phyloP scores from a whole-genome alignment of 2,113 vertebrate genomes.

The Chloropsis cyanopogon region DNA sequence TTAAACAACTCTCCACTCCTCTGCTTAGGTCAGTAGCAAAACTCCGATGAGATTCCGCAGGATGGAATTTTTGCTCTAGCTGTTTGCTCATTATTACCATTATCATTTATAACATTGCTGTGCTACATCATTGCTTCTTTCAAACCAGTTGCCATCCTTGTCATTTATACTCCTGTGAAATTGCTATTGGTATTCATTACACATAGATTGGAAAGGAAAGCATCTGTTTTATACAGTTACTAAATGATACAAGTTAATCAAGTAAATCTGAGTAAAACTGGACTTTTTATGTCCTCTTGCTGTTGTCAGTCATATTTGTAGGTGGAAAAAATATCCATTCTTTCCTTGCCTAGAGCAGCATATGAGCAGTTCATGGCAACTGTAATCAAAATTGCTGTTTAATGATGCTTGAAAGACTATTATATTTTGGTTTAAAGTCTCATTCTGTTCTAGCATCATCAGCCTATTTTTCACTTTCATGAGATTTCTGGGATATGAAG shows the following conservation, averaged over 20 bases:
- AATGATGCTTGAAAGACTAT: slow-evolving; percentile 2
- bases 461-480: background rate
- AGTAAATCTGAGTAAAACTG: background rate
- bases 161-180: background rate
- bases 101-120: background rate
- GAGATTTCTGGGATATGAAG: background rate
- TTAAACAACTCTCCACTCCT: background rate
- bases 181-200: background rate
- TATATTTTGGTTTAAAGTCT: slow-evolving; percentile 1
- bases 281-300: background rate
- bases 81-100: background rate
- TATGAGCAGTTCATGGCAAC: background rate
- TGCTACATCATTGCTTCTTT: background rate
- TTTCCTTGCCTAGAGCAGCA: background rate
- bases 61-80: background rate
- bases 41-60: background rate
- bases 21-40: background rate
- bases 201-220: background rate
- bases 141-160: background rate
- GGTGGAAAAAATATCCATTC: background rate
- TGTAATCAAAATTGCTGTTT: slow-evolving; percentile 1
- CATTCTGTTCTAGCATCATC: background rate
- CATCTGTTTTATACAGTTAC: background rate
- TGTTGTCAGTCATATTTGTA: background rate
- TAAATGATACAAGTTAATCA: background rate